phyloP scores from a whole-genome alignment of 2,113 vertebrate species.

The Spea multiplicata region DNA sequence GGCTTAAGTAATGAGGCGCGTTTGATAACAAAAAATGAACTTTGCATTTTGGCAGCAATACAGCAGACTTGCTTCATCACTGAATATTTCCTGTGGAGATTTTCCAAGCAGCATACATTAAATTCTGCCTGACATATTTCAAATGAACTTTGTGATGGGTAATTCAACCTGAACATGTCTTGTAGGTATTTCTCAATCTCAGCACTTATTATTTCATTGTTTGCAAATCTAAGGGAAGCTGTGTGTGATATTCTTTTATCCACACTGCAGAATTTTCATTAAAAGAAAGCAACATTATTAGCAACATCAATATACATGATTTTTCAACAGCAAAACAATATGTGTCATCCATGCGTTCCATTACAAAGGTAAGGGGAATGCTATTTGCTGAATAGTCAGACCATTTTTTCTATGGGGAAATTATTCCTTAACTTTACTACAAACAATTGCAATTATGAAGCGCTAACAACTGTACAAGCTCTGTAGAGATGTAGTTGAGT shows the following conservation, averaged over 20 bases:
- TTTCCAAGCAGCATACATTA: slow-evolving; percentile 47
- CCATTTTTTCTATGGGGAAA: no score
- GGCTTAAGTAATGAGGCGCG: slow-evolving; percentile 34
- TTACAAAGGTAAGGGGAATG: no score
- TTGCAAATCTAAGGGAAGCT: slow-evolving; percentile 17
- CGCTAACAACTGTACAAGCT: no score
- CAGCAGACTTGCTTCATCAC: slow-evolving; percentile 20
- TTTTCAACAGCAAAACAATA: neutral
- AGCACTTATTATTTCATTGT: slow-evolving; percentile 22
- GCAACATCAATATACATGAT: slow-evolving; percentile 7
- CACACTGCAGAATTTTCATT: slow-evolving; percentile 13
- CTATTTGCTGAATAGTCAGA: no score
- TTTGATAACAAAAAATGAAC: slow-evolving; percentile 25
- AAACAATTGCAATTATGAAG: no score
- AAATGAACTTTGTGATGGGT: slow-evolving; percentile 51
- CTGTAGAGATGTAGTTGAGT: no score
- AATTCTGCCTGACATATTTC: slow-evolving; percentile 51
- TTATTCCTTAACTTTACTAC: no score
- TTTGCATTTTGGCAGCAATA: slow-evolving; percentile 32
- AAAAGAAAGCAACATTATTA: slow-evolving; percentile 11
- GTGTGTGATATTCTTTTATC: slow-evolving; percentile 30
- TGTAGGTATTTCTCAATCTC: slow-evolving; percentile 14
- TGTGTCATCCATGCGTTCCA: neutral
- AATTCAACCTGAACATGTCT: slow-evolving; percentile 52
- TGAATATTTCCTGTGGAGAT: slow-evolving; percentile 41